Evolutionary conservation across 2,888 invertebrate genomes (phyloP), one percentile per base, ranked within the genome.

Genomic region (Brassicogethes aeneus): DNA sequence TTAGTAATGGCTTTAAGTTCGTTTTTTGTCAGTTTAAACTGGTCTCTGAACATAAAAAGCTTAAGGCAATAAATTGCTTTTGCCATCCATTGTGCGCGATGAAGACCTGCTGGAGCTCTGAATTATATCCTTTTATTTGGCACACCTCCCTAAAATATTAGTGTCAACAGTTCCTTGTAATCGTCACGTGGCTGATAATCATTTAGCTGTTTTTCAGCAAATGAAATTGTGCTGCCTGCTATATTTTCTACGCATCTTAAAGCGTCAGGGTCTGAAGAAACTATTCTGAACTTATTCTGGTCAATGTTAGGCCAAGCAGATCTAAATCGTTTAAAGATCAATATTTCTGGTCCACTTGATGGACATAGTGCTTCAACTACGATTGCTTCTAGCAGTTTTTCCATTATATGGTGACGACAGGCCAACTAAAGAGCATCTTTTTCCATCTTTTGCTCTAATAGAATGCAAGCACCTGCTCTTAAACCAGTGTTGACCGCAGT

Each of bases 81-180:
- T 14, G 53, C 41, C 50, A 55, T 55, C 50, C 53, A 56, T 16
- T 51, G 15, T 12, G 54, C 52, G 37, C 47, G 50, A 42, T 51
- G 52, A 30, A 52, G 15, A 17, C 41, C 50, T 13, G 45, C 53
- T 34, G 52, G 55, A 17, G 38, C 13, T 31, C 43, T 38, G 31
- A 55, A 51, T 17, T 35, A 39, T 15, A 49, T 17, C 33, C 42
- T 45, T 34, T 41, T 42, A 2, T 36, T 17, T 31, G 47, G 46
- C n/a, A 17, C 29, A 10, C 39, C 46, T 23, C 50, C 48, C 15
- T 51, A 38, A 41, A 52, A 52, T 36, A 51, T 49, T 10, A 51
- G 42, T 34, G 50, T 45, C 35, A 55, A 36, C 17, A 51, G 33
- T 37, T 50, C 52, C 37, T 43, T 42, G 42, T 53, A 50, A 36